Evolutionary conservation across 2,797 vertebrate genomes (phyloP).

Genomic region (Acanthopagrus latus): DNA sequence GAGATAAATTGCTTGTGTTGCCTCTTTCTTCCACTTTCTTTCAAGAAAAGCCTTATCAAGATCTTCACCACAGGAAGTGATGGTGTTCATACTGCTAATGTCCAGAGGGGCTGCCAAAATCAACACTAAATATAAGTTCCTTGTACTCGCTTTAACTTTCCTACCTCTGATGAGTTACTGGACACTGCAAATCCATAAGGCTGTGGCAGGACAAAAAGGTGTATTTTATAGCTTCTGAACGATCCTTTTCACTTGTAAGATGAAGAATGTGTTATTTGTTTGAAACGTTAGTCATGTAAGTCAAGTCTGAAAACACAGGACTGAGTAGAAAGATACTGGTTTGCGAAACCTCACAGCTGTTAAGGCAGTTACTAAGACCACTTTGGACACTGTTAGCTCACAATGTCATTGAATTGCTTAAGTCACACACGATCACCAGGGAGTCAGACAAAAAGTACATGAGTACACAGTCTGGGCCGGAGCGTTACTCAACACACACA

Average conservation of each 20-base stretch:
- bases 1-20: no score
- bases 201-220: neutral
- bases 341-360: neutral
- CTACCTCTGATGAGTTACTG: neutral
- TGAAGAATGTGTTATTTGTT: neutral
- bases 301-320: neutral
- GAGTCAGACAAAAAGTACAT: constrained; percentile 1
- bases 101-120: no score
- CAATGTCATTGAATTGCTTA: neutral
- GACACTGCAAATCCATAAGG: neutral
- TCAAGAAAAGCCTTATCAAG: no score
- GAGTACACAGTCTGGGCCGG: neutral
- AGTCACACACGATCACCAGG: neutral
- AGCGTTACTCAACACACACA: constrained; percentile 13
- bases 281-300: neutral
- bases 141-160: neutral
- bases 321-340: neutral
- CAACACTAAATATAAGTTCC: no score
- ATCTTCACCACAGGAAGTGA: no score
- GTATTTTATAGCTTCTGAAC: neutral
- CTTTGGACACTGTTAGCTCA: neutral
- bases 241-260: neutral
- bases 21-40: no score
- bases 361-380: neutral
- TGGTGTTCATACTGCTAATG: no score